A percentile compares a stretch with the other conserved stretches of the same genome.
Evolutionary conservation across 2,888 invertebrate genomes (phyloP).

Genomic region (Rapana venosa): DNA sequence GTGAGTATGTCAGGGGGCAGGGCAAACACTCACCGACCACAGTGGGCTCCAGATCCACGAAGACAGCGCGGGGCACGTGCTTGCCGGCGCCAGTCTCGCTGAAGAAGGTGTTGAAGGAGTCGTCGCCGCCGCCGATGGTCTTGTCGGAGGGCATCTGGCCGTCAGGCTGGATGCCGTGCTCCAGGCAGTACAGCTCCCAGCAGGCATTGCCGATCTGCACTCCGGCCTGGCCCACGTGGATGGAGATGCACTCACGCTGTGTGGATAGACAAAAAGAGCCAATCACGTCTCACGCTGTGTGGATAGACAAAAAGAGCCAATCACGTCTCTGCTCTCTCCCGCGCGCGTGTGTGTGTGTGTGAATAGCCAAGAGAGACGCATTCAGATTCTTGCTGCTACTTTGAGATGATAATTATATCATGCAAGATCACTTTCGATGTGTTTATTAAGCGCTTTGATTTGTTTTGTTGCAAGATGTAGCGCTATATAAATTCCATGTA

Average conservation of each 20-base stretch:
- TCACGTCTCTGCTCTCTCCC: too few relatives aligned
- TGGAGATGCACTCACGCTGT: conserved; percentile 50
- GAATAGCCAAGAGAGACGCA: too few relatives aligned
- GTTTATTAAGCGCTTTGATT: too few relatives aligned
- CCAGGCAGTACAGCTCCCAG: conserved; percentile 53
- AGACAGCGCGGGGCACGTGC: conserved; percentile 81
- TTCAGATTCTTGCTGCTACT: too few relatives aligned
- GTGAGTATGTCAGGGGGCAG: background rate
- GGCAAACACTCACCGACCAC: conserved; percentile 41
- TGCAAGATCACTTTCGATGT: too few relatives aligned
- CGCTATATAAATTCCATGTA: too few relatives aligned
- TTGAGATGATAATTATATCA: too few relatives aligned
- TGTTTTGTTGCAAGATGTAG: too few relatives aligned
- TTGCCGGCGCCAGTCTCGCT: conserved; percentile 95
- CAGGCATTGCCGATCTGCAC: conserved; percentile 53
- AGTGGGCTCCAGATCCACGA: conserved; percentile 81
- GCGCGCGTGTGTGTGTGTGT: too few relatives aligned
- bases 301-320: too few relatives aligned
- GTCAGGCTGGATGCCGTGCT: conserved; percentile 79
- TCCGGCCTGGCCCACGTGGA: conserved; percentile 53
- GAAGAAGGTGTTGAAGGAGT: conserved; percentile 89
- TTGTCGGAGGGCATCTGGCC: conserved; percentile 87
- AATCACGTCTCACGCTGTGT: too few relatives aligned
- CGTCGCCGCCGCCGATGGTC: conserved; percentile 85
- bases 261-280: too few relatives aligned